Conservation (phyloP, 2,113 vertebrate genomes). For the Alouatta palliata region DNA sequence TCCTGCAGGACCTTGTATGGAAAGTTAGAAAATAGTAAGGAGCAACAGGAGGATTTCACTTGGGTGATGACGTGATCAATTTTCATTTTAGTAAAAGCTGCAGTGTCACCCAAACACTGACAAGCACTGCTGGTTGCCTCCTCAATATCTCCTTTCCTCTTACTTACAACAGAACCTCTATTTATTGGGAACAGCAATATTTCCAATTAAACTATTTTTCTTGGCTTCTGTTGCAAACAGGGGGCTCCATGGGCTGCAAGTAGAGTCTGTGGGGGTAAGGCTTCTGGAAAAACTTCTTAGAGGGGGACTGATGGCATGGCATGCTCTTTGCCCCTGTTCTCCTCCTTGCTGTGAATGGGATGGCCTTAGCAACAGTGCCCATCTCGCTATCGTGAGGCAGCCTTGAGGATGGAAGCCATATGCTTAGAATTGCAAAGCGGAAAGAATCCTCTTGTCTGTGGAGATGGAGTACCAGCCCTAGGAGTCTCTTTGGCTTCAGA, state of each 20-base stretch:
- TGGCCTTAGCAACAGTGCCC: background rate
- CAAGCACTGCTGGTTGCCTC: background rate
- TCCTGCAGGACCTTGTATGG: background rate
- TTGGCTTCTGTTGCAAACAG: background rate
- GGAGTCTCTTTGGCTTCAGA: background rate
- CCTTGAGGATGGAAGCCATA: background rate
- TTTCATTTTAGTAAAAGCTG: background rate
- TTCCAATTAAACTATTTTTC: background rate
- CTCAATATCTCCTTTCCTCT: background rate
- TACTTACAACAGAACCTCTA: background rate
- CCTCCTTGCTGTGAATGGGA: background rate
- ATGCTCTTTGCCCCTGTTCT: background rate
- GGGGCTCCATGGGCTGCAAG: background rate
- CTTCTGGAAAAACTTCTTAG: background rate
- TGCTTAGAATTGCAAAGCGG: background rate
- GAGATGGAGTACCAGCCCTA: background rate
- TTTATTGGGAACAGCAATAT: background rate
- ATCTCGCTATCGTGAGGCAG: background rate
- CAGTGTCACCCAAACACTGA: background rate
- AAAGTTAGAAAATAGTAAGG: too few relatives aligned
- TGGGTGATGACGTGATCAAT: background rate
- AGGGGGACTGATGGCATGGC: background rate
- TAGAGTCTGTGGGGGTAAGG: background rate
- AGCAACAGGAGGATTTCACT: background rate
- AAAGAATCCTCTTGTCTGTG: background rate